Evolutionary conservation across 2,888 invertebrate genomes (phyloP), one percentile per base, ranked within the genome.

Genomic region (Hylaea fasciaria): DNA sequence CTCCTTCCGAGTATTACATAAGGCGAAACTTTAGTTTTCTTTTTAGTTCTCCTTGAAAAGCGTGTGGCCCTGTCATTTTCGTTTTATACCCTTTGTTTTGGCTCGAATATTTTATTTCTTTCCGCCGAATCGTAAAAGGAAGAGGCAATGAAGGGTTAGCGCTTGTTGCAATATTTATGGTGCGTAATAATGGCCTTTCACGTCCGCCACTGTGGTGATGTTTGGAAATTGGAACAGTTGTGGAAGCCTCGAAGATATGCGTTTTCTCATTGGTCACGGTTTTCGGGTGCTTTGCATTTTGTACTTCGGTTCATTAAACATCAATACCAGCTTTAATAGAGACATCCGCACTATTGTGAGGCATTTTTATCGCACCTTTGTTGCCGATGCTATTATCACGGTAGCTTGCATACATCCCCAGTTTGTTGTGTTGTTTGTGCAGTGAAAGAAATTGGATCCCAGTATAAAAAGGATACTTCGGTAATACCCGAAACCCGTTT

Each of bases 1-100:
- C 86, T 89, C 84, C 88, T 91, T 91, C 90, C 91, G 86, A 88
- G 84, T 90, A 87, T 92, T 92, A 90, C 85, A 90, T 92, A 92
- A 92, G 90, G 81, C 89, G 82, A 89, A 89, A 87, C 88, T 89
- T 87, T 86, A 87, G 85, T 87, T 83, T 79, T 83, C 82, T 80
- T 86, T 86, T 89, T 89, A 71, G 65, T 65, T 76, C 79, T 81
- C 80, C 80, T 80, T 82, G 86, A 83, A 88, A 89, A 88, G 83
- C 86, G 87, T 90, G 89, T 89, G 90, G 90, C 86, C 89, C 88
- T 85, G 89, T 88, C 89, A 87, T 91, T 90, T 91, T 77, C 80
- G 83, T 87, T 89, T 87, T 89, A 81, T 82, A 73, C 83, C 87
- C 85, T 90, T 92, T 91, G 91, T 91, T 91, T 90, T 86, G 87